Percentiles rank a stretch among this genome's conserved stretches.
Conservation (phyloP, 2,797 vertebrate species). For the Sebastes cheni region DNA sequence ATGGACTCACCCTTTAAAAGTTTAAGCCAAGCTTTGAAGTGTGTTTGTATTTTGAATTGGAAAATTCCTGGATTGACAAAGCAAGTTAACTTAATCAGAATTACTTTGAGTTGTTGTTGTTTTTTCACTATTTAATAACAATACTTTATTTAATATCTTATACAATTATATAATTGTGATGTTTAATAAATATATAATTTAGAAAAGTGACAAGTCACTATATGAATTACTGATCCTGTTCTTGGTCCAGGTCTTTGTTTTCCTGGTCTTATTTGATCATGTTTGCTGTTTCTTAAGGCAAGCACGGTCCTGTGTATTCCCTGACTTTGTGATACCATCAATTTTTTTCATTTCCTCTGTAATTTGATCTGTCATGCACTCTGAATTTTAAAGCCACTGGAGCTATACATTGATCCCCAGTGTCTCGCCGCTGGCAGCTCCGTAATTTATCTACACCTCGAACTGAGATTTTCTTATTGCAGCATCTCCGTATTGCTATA, state of each 20-base stretch:
- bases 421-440: background rate
- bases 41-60: too few relatives aligned
- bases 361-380: background rate
- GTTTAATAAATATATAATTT: background rate
- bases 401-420: slow-evolving; percentile 46
- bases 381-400: slow-evolving; percentile 20
- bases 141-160: background rate
- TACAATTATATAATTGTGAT: background rate
- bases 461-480: background rate
- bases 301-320: background rate
- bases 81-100: too few relatives aligned
- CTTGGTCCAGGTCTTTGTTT: background rate
- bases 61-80: too few relatives aligned
- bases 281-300: background rate
- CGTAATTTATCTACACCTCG: background rate
- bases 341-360: slow-evolving; percentile 5
- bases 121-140: background rate
- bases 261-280: background rate
- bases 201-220: background rate
- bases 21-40: too few relatives aligned
- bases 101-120: too few relatives aligned
- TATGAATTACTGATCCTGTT: background rate
- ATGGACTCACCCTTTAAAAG: too few relatives aligned
- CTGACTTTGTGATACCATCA: background rate
- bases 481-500: background rate